These are phyloP conservation scores for Masnerella sp. DNA, from an alignment of 2,888 invertebrate genomes.

Conservation along the genomic window DNA sequence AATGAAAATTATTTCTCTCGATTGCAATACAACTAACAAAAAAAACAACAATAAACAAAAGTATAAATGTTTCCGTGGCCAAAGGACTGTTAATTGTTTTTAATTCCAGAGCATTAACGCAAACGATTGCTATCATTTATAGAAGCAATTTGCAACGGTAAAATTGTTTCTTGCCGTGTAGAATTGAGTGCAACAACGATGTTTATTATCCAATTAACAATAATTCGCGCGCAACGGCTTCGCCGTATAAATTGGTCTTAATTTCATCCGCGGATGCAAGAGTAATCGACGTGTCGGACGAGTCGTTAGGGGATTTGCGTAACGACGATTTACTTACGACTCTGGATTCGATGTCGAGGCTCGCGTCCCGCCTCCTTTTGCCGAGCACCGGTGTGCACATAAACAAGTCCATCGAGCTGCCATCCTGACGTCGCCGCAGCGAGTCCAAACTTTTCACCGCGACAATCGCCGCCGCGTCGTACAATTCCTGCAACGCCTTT, in stretches of 20 bases:
- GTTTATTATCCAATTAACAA: constrained; percentile 56
- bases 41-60: too few species aligned
- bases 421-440: constrained; percentile 82
- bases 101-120: too few species aligned
- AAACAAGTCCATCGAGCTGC: constrained; percentile 84
- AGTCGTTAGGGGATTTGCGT: constrained; percentile 40
- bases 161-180: too few species aligned
- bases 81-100: too few species aligned
- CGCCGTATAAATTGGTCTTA: constrained; percentile 39
- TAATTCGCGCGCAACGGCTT: constrained; percentile 25
- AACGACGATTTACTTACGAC: constrained; percentile 83
- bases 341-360: constrained; percentile 91
- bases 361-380: constrained; percentile 83
- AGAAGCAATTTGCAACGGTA: too few species aligned
- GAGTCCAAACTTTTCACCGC: constrained; percentile 84
- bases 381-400: constrained; percentile 90
- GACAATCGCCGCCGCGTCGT: constrained; percentile 87
- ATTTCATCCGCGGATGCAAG: constrained; percentile 31
- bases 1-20: too few species aligned
- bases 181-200: constrained; percentile 12
- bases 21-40: too few species aligned
- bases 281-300: constrained; percentile 34
- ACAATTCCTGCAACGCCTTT: constrained; percentile 85
- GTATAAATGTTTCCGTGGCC: too few species aligned
- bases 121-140: too few species aligned